These are phyloP conservation scores for Rapana venosa DNA, from an alignment of 2,888 invertebrate species.

Conservation along the genomic window DNA sequence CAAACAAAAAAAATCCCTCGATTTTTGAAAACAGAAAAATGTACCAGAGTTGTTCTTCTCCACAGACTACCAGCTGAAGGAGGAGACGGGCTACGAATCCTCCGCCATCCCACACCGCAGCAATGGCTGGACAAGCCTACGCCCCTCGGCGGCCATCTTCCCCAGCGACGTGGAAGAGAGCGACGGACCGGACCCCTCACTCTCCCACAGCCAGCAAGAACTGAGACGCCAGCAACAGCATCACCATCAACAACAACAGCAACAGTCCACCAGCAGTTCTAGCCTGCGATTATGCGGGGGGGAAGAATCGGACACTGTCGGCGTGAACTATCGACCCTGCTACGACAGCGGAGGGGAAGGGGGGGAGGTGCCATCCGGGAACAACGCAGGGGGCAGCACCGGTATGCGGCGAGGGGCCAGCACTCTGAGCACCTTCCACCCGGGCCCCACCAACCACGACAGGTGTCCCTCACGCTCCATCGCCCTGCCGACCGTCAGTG, in stretches of 20 bases:
- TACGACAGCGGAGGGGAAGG: conserved; percentile 58
- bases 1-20: too few species aligned
- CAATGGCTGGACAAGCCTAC: conserved; percentile 50
- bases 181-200: conserved; percentile 43
- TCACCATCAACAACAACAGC: not conserved
- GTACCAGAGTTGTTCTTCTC: not conserved
- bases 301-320: conserved; percentile 67
- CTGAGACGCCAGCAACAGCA: not conserved
- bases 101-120: conserved; percentile 63
- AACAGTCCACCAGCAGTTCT: conserved; percentile 54
- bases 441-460: conserved; percentile 60
- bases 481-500: conserved; percentile 48
- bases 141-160: conserved; percentile 65
- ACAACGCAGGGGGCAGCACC: conserved; percentile 54
- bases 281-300: conserved; percentile 68
- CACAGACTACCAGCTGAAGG: conserved; percentile 70
- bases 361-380: conserved; percentile 58
- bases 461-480: conserved; percentile 50
- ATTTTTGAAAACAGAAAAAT: too few species aligned
- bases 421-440: conserved; percentile 70
- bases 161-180: conserved; percentile 72
- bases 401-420: conserved; percentile 46
- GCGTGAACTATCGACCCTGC: conserved; percentile 52
- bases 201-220: conserved; percentile 23
- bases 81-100: conserved; percentile 68